A percentile compares a stretch with the other conserved stretches of the same genome.
phyloP scores from a whole-genome alignment of 2,888 invertebrate genomes.

The Acanthoscelides obtectus region DNA sequence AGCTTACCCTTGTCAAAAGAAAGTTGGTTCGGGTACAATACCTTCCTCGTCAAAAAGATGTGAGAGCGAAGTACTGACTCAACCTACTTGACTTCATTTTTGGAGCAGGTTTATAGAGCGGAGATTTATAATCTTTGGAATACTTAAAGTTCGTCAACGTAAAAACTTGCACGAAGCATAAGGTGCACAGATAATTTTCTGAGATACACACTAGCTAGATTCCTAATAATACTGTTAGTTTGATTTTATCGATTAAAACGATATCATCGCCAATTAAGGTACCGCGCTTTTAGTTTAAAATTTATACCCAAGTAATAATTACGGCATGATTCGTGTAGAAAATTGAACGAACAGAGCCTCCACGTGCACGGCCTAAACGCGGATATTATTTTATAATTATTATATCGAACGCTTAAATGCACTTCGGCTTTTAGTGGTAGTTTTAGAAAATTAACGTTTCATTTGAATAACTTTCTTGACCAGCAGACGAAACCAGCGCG shows the following conservation, averaged over 20 bases:
- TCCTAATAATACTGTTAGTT: background rate
- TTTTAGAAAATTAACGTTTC: background rate
- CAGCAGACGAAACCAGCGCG: too few species aligned
- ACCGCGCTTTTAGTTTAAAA: background rate
- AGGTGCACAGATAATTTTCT: background rate
- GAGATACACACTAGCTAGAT: background rate
- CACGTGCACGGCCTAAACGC: background rate
- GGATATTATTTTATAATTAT: background rate
- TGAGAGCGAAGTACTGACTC: too few species aligned
- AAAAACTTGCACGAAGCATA: too few species aligned
- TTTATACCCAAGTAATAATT: background rate
- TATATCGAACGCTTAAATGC: background rate
- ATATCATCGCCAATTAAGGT: background rate
- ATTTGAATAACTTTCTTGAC: background rate
- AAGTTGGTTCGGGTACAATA: too few species aligned
- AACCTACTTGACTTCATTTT: too few species aligned
- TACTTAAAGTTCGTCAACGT: too few species aligned
- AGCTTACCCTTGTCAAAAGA: too few species aligned
- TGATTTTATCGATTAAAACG: background rate
- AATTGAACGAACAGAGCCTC: background rate
- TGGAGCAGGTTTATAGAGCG: too few species aligned
- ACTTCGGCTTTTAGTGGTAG: background rate
- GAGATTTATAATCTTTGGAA: too few species aligned
- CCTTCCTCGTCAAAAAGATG: too few species aligned
- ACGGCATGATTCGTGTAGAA: background rate